phyloP scores from a whole-genome alignment of 1,140 invertebrate genomes.

The Drosophila melanogaster region Release_6_plus_ISO1_MT NT_033777.3:13658001-13658500 shows the following conservation, averaged over 20 bases:
- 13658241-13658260: slow-evolving; percentile 78
- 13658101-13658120: slow-evolving; percentile 38
- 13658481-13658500: slow-evolving; percentile 79
- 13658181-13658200: slow-evolving; percentile 70
- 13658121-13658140: slow-evolving; percentile 26
- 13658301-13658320: slow-evolving; percentile 80
- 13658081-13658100: slow-evolving; percentile 27
- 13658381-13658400: slow-evolving; percentile 35
- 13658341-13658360: slow-evolving; percentile 30
- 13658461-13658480: slow-evolving; percentile 81
- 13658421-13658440: not conserved
- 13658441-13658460: slow-evolving; percentile 43
- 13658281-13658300: slow-evolving; percentile 72
- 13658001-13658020: slow-evolving; percentile 13
- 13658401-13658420: slow-evolving; percentile 41
- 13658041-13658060: slow-evolving; percentile 14
- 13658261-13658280: slow-evolving; percentile 66
- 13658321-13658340: slow-evolving; percentile 64
- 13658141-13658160: slow-evolving; percentile 43
- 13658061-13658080: slow-evolving; percentile 33
- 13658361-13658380: slow-evolving; percentile 36
- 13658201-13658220: slow-evolving; percentile 48
- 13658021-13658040: slow-evolving; percentile 34
- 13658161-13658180: slow-evolving; percentile 69
- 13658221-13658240: slow-evolving; percentile 73